Percentiles rank a stretch among this genome's conserved stretches.
These are phyloP conservation scores for pig (Sus scrofa) DNA, from an alignment of 2,113 vertebrate genomes.

Conservation along the genomic window T2T-Sscrofa CM000824.6:135727001-135727500, in stretches of 20 bases:
- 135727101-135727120: neutral
- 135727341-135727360: neutral
- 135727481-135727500: neutral
- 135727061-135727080: neutral
- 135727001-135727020: neutral
- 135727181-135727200: neutral
- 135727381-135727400: neutral
- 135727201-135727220: conserved; percentile 12
- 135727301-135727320: neutral
- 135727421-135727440: neutral
- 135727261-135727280: neutral
- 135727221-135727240: neutral
- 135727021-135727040: neutral
- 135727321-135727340: neutral
- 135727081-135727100: neutral
- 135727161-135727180: neutral
- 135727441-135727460: neutral
- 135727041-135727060: neutral
- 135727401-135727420: neutral
- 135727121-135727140: neutral
- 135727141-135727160: neutral
- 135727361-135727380: neutral
- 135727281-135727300: neutral
- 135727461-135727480: neutral
- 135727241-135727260: neutral